phyloP scores from a whole-genome alignment of 2,113 vertebrate genomes.

The Cyanocitta stelleri region DNA sequence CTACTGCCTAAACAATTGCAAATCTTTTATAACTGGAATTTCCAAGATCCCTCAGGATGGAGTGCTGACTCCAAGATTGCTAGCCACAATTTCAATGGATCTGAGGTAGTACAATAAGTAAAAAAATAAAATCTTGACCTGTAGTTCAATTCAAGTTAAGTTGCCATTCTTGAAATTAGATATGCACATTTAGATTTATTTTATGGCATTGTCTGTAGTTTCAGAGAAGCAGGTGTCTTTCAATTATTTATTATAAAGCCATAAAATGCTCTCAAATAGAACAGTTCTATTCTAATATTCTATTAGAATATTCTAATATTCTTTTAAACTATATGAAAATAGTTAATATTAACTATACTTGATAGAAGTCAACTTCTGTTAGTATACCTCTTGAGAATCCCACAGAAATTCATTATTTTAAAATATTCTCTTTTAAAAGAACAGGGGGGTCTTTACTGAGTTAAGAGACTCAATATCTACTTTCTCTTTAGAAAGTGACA shows the following conservation, averaged over 20 bases:
- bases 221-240: neutral
- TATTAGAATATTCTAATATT: neutral
- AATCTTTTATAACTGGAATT: neutral
- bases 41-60: neutral
- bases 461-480: neutral
- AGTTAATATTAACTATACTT: neutral
- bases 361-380: neutral
- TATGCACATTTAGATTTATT: neutral
- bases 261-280: neutral
- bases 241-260: neutral
- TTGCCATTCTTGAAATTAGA: neutral
- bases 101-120: fast-evolving
- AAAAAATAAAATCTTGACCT: neutral
- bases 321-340: neutral
- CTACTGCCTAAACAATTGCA: neutral
- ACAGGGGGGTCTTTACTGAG: fast-evolving
- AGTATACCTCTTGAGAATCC: neutral
- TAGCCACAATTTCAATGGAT: neutral
- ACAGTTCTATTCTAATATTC: neutral
- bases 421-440: neutral
- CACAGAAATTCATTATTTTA: neutral
- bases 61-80: neutral
- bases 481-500: neutral
- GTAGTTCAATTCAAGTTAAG: neutral
- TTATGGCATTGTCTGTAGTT: neutral